Evolutionary conservation across 2,113 vertebrate species (phyloP), one percentile per base, ranked within the genome.

Genomic region (Leptodactylus fuscus): DNA sequence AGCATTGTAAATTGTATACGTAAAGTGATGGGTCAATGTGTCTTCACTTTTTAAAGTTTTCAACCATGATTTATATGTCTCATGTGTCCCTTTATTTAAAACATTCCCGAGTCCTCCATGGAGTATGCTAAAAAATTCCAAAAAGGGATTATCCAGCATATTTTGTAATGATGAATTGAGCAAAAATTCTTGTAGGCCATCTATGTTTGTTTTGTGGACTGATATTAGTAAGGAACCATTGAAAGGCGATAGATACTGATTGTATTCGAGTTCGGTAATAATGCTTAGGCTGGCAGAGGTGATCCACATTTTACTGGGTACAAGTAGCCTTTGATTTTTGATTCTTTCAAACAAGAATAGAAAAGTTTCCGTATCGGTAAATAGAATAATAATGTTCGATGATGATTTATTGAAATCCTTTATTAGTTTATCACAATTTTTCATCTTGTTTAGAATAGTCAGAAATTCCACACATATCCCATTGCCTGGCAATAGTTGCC

Each of bases 161-260:
- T 22, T 74, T 5, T 46, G 32, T 5, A 34, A 46, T 46, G 44
- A 8, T 3, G 34, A 12, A 41, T 11, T n/a, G 34, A 46, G 49
- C 13, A 49, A 46, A 49, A 29, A 75, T 5, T 27, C 29, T 16
- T 49, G 46, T 13, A 76, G 48, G 16, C 73, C 73, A 76, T 44
- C 41, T 6, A 76, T 76, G n/a, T 76, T 27, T 24, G 24, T 27
- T 76, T 76, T 76, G 27, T 48, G 41, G 2, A 76, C 22, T 5
- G 41, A 13, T 76, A 76, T 49, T n/a, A 76, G 16, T 34, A 76
- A 49, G 22, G 73, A 76, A 46, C 73, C 73, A 49, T 76, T 76
- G 4, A 76, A 34, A 29, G 71, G 6, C 18, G 36, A 20, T 18
- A 46, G 7, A 27, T 1, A 7, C n/a, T 29, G 4, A 29, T 75